Conservation (phyloP, 2,113 vertebrate genomes). For the Leptodactylus fuscus region DNA sequence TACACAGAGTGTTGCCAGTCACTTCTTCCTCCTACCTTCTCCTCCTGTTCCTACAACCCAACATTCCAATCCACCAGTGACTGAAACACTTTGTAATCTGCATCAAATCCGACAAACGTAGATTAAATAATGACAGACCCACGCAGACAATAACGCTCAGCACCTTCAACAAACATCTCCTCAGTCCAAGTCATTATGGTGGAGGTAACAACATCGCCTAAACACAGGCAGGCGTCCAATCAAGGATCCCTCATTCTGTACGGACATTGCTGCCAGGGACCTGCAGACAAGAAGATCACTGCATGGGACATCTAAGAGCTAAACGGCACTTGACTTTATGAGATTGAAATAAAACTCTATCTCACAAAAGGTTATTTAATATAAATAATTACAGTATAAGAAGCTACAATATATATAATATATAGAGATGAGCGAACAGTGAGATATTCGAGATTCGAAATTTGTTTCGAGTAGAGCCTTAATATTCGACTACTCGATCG, state of each 20-base stretch:
- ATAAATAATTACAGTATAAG: too few species aligned
- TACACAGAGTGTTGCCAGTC: conserved; percentile 16
- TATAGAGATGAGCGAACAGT: too few species aligned
- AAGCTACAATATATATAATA: too few species aligned
- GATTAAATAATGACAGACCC: conserved; percentile 7
- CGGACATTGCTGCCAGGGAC: conserved; percentile 32
- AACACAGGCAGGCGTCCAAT: conserved; percentile 41
- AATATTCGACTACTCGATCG: too few species aligned
- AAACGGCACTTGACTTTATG: neutral
- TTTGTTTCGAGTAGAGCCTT: too few species aligned
- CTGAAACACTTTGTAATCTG: conserved; percentile 15
- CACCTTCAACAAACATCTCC: conserved; percentile 36
- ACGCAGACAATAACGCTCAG: conserved; percentile 9
- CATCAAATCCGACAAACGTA: neutral
- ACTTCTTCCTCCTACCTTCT: conserved; percentile 46
- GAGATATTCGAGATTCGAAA: too few species aligned
- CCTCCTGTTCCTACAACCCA: conserved; percentile 4
- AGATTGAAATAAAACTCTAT: neutral
- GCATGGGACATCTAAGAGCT: neutral
- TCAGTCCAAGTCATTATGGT: conserved; percentile 32
- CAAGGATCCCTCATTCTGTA: conserved; percentile 31
- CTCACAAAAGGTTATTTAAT: too few species aligned
- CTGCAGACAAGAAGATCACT: conserved; percentile 7
- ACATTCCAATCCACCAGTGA: too few species aligned
- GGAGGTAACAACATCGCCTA: conserved; percentile 25